Conservation (phyloP, 2,888 invertebrate genomes). For the Eilema sororculum region DNA sequence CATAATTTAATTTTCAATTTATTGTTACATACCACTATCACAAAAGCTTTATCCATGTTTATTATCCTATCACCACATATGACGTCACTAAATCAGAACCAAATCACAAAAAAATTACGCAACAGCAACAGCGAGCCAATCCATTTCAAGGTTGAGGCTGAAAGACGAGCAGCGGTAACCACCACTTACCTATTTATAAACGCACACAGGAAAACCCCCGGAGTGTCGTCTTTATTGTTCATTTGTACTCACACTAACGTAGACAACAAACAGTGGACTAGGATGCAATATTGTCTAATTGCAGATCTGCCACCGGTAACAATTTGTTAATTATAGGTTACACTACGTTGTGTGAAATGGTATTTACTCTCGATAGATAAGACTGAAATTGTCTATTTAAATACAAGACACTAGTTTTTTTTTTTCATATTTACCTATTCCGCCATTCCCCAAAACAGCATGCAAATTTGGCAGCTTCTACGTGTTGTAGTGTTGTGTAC, state of each 20-base stretch:
- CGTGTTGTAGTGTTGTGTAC: too few species aligned
- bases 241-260: slow-evolving; percentile 49
- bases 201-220: slow-evolving; percentile 70
- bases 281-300: slow-evolving; percentile 51
- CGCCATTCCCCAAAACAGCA: too few species aligned
- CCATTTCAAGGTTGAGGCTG: slow-evolving; percentile 82
- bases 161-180: slow-evolving; percentile 70
- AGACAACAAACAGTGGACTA: slow-evolving; percentile 38
- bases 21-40: slow-evolving; percentile 67
- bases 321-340: slow-evolving; percentile 38
- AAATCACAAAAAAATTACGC: slow-evolving; percentile 40
- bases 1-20: neutral
- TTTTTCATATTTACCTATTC: too few species aligned
- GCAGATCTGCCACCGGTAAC: slow-evolving; percentile 44
- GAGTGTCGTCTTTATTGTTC: slow-evolving; percentile 30
- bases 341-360: slow-evolving; percentile 12
- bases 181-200: slow-evolving; percentile 83
- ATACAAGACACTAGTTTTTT: too few species aligned
- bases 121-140: slow-evolving; percentile 58
- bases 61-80: slow-evolving; percentile 53
- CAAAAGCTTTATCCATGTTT: slow-evolving; percentile 71
- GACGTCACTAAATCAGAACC: slow-evolving; percentile 54
- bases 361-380: neutral
- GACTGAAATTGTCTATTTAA: neutral
- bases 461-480: too few species aligned